phyloP scores from a whole-genome alignment of 2,888 invertebrate genomes.

The Chelonus formosanus region DNA sequence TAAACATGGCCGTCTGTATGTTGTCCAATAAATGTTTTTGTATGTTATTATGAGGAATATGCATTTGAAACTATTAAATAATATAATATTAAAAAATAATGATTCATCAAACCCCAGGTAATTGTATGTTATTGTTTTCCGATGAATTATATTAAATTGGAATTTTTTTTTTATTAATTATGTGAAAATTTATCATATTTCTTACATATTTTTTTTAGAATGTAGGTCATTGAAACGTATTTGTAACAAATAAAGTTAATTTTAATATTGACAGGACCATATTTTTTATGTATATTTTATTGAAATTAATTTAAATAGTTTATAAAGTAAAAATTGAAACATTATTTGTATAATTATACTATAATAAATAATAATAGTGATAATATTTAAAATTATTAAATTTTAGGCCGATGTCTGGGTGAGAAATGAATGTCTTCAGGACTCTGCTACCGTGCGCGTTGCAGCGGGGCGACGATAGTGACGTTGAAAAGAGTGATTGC shows the following conservation, averaged over 20 bases:
- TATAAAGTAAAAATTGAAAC: no score
- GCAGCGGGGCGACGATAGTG: conserved; percentile 66
- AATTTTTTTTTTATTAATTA: no score
- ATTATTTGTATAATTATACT: background rate
- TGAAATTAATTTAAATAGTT: no score
- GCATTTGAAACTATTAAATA: conserved; percentile 41
- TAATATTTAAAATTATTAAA: conserved; percentile 38
- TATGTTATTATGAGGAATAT: conserved; percentile 46
- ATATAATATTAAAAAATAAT: conserved; percentile 44
- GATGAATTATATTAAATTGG: no score
- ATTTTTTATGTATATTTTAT: no score
- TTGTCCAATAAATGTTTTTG: conserved; percentile 55
- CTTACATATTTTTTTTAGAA: no score
- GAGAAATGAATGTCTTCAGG: conserved; percentile 71
- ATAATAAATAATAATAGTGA: background rate
- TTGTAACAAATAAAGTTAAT: no score
- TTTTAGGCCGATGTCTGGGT: conserved; percentile 68
- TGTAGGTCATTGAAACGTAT: no score
- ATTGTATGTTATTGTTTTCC: conserved; percentile 21
- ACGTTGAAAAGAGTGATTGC: conserved; percentile 53
- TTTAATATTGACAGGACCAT: no score
- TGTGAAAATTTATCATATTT: no score
- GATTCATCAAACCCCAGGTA: conserved; percentile 54
- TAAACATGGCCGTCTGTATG: conserved; percentile 62
- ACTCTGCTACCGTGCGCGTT: conserved; percentile 70